A percentile compares a stretch with the other conserved stretches of the same genome.
Conservation (phyloP, 2,888 invertebrate genomes). For the Pherbina coryleti region DNA sequence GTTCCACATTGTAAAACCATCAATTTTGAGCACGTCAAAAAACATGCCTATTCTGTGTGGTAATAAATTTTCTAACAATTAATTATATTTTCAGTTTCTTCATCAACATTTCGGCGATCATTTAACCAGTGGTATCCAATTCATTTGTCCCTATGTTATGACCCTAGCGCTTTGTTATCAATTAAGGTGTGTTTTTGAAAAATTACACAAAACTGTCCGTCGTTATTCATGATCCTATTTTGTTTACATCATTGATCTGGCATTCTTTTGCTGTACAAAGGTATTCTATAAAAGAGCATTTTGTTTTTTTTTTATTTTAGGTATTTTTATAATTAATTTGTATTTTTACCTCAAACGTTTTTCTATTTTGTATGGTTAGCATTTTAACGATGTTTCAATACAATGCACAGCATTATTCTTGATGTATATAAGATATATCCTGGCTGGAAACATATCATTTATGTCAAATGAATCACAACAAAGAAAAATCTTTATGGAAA, state of each 20-base stretch:
- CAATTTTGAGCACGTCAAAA: too few relatives aligned
- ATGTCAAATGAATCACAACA: too few relatives aligned
- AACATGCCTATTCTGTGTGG: background rate
- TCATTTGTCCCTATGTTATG: background rate
- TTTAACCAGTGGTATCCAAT: background rate
- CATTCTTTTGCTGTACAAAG: background rate
- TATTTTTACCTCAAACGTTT: too few relatives aligned
- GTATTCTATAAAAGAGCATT: background rate
- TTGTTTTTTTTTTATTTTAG: background rate
- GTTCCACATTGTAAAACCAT: too few relatives aligned
- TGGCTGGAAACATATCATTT: too few relatives aligned
- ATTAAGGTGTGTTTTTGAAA: background rate
- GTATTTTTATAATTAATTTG: too few relatives aligned
- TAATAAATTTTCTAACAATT: background rate
- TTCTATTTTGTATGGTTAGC: too few relatives aligned
- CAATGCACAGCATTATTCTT: too few relatives aligned
- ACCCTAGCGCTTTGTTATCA: background rate
- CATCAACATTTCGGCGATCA: background rate
- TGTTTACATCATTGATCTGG: conserved; percentile 8
- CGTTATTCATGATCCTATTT: conserved; percentile 15
- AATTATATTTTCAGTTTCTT: background rate
- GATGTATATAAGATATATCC: too few relatives aligned
- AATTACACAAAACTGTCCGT: conserved; percentile 24
- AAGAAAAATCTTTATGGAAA: too few relatives aligned
- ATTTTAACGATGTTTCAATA: too few relatives aligned